Percentiles rank a stretch among this genome's conserved stretches.
Evolutionary conservation across 1,140 invertebrate genomes (phyloP).

Genomic region (Ceratoteleas bidentatus): DNA sequence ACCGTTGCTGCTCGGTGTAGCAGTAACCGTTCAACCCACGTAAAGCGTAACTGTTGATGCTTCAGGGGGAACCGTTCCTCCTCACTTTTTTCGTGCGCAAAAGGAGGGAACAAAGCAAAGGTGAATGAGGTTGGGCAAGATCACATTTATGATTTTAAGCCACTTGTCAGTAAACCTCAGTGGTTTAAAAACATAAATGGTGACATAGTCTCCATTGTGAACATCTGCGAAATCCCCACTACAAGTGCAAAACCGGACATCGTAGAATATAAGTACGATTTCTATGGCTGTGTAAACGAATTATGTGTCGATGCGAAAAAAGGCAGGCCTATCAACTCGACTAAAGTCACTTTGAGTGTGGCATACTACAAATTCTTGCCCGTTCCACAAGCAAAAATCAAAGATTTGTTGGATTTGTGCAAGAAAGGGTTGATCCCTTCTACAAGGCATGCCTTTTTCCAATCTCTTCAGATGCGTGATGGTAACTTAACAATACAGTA

Average conservation of each 20-base stretch:
- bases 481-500: too few relatives aligned
- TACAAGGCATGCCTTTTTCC: not conserved
- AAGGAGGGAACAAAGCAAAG: slow-evolving; percentile 62
- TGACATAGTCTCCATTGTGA: slow-evolving; percentile 41
- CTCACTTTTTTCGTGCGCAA: too few relatives aligned
- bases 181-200: slow-evolving; percentile 48
- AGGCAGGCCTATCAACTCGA: not conserved
- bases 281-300: slow-evolving; percentile 8
- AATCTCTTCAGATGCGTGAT: not conserved
- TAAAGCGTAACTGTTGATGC: too few relatives aligned
- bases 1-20: too few relatives aligned
- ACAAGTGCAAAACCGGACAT: slow-evolving; percentile 5
- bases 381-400: not conserved
- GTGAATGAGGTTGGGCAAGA: slow-evolving; percentile 60
- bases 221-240: slow-evolving; percentile 44
- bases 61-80: too few relatives aligned
- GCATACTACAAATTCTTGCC: not conserved
- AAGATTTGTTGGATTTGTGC: not conserved
- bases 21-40: too few relatives aligned
- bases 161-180: slow-evolving; percentile 34
- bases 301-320: not conserved
- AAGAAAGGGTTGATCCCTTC: not conserved
- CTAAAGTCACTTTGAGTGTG: not conserved
- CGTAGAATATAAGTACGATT: slow-evolving; percentile 30
- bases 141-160: slow-evolving; percentile 67